Conservation (phyloP, 2,888 invertebrate genomes). For the Tenthredo mesomela region DNA sequence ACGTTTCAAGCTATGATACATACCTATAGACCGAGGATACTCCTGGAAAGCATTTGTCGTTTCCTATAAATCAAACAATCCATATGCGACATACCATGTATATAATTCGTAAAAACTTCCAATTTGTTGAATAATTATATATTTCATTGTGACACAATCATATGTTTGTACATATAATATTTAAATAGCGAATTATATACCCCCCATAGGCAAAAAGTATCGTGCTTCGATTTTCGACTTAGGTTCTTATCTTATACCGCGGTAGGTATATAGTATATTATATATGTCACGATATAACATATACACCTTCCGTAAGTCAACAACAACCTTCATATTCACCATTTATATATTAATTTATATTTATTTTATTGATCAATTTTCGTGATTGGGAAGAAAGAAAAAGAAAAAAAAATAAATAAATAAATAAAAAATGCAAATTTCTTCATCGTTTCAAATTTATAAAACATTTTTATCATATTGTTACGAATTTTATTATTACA, state of each 20-base stretch:
- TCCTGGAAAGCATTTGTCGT: conserved; percentile 27
- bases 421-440: too few relatives aligned
- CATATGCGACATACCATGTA: conserved; percentile 40
- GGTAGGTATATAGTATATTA: neutral
- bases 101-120: neutral
- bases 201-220: neutral
- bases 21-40: neutral
- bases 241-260: neutral
- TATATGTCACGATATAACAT: neutral
- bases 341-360: neutral
- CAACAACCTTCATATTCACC: neutral
- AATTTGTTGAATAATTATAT: neutral
- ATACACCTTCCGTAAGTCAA: neutral
- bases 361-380: neutral
- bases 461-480: too few relatives aligned
- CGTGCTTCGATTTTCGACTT: neutral
- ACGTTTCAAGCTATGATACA: neutral
- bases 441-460: too few relatives aligned
- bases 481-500: neutral
- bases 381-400: neutral
- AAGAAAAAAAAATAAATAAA: too few relatives aligned
- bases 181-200: neutral
- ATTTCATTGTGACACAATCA: neutral
- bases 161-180: neutral
- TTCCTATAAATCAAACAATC: conserved; percentile 20